Evolutionary conservation across 2,888 invertebrate species (phyloP).

Genomic region (Laspeyria flexula): DNA sequence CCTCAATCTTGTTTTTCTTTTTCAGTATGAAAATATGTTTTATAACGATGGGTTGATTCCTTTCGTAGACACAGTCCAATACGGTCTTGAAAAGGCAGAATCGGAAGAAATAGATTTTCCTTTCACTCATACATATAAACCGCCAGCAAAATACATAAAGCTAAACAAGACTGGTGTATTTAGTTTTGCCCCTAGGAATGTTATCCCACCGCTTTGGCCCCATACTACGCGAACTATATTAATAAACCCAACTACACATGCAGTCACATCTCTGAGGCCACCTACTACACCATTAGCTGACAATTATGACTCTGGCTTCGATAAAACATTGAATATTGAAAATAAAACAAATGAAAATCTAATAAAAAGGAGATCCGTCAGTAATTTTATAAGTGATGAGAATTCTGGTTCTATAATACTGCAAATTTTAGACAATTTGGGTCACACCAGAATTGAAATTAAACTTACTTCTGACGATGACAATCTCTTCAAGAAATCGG

Average conservation of each 20-base stretch:
- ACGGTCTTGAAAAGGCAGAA: slow-evolving; percentile 26
- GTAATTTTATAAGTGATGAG: slow-evolving; percentile 20
- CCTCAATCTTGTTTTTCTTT: neutral
- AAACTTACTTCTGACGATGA: slow-evolving; percentile 45
- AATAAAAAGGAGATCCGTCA: slow-evolving; percentile 55
- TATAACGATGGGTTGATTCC: slow-evolving; percentile 4
- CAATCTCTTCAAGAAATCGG: slow-evolving; percentile 10
- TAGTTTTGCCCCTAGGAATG: neutral
- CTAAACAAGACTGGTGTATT: neutral
- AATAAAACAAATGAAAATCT: slow-evolving; percentile 5
- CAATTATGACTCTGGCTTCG: too few relatives aligned
- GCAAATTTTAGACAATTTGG: slow-evolving; percentile 53
- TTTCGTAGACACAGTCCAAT: slow-evolving; percentile 11
- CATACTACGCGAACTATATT: neutral
- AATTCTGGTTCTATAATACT: slow-evolving; percentile 46
- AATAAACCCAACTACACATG: slow-evolving; percentile 8
- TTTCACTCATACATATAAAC: neutral
- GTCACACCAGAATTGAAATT: slow-evolving; percentile 56
- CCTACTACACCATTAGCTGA: neutral
- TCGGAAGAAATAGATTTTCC: slow-evolving; percentile 4
- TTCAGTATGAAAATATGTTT: slow-evolving; percentile 10
- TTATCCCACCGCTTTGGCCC: slow-evolving; percentile 16
- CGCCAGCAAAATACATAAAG: neutral
- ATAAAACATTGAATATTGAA: too few relatives aligned
- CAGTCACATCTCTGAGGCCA: slow-evolving; percentile 14